Evolutionary conservation across 2,797 vertebrate genomes (phyloP).

Genomic region (Austrolebias charrua): DNA sequence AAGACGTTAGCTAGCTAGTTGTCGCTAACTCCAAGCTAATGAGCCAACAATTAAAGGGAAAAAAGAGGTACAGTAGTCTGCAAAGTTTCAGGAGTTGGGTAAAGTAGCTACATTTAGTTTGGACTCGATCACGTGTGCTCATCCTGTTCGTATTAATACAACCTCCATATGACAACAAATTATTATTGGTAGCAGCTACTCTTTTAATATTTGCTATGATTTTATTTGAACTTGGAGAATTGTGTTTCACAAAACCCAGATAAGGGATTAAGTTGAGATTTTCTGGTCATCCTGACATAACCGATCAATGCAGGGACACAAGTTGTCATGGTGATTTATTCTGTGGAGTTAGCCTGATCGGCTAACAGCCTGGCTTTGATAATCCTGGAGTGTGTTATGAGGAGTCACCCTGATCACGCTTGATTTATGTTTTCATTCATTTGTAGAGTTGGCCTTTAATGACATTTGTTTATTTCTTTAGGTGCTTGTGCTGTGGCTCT

Average conservation of each 20-base stretch:
- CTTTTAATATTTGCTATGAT: not conserved
- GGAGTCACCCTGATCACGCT: not conserved
- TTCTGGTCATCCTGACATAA: not conserved
- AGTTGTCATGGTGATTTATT: not conserved
- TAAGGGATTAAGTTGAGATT: not conserved
- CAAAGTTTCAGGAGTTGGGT: not conserved
- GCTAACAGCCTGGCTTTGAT: not conserved
- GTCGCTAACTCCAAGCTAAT: constrained; percentile 53
- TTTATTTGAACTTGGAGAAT: not conserved
- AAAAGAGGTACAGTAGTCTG: constrained; percentile 50
- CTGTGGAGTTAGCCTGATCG: not conserved
- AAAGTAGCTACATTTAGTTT: not conserved
- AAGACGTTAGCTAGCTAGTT: constrained; percentile 33
- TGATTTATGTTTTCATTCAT: no score
- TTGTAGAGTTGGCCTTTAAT: constrained; percentile 35
- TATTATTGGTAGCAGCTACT: not conserved
- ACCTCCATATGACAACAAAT: constrained; percentile 1
- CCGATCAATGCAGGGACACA: not conserved
- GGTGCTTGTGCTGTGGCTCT: constrained; percentile 52
- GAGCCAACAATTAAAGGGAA: constrained; percentile 21
- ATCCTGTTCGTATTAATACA: not conserved
- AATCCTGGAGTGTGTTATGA: not conserved
- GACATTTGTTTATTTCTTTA: constrained; percentile 46
- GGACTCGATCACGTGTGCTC: not conserved
- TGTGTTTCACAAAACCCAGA: not conserved